These are phyloP conservation scores for Paraplagusia blochii DNA, from an alignment of 2,113 vertebrate species.

Conservation along the genomic window DNA sequence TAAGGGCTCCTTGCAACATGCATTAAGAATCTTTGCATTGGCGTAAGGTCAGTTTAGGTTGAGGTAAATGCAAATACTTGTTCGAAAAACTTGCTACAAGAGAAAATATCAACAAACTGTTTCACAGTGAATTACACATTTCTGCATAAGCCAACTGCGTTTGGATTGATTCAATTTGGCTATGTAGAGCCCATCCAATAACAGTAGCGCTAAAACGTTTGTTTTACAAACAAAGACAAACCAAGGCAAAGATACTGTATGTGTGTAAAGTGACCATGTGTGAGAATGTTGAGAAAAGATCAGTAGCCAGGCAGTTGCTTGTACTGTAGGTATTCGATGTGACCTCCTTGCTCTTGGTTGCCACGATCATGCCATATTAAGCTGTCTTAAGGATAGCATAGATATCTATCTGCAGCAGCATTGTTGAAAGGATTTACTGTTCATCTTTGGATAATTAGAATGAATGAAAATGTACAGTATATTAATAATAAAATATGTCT, in stretches of 20 bases:
- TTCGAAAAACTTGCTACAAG: conserved; percentile 75
- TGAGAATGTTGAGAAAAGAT: conserved; percentile 62
- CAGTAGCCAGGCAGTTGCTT: conserved; percentile 73
- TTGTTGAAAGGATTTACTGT: conserved; percentile 65
- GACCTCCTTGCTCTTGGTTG: conserved; percentile 67
- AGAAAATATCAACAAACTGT: conserved; percentile 69
- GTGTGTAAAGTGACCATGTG: conserved; percentile 69
- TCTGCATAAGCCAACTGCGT: conserved; percentile 71
- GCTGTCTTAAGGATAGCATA: conserved; percentile 62
- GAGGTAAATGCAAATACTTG: conserved; percentile 68
- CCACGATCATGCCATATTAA: conserved; percentile 68
- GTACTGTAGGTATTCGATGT: conserved; percentile 70
- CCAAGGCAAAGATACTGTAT: conserved; percentile 58
- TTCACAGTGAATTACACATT: conserved; percentile 74
- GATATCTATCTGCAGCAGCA: conserved; percentile 59
- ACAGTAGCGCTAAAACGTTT: conserved; percentile 56
- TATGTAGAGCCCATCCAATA: conserved; percentile 66
- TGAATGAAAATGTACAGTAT: conserved; percentile 76
- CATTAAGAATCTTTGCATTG: conserved; percentile 78
- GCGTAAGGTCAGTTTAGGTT: conserved; percentile 72
- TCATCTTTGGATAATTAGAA: conserved; percentile 65
- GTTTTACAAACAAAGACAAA: conserved; percentile 57
- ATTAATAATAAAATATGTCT: conserved; percentile 75
- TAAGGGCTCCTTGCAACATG: conserved; percentile 79
- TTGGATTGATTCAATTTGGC: conserved; percentile 62